Conservation (phyloP, 1,140 invertebrate species). For the Aphidius gifuensis region DNA sequence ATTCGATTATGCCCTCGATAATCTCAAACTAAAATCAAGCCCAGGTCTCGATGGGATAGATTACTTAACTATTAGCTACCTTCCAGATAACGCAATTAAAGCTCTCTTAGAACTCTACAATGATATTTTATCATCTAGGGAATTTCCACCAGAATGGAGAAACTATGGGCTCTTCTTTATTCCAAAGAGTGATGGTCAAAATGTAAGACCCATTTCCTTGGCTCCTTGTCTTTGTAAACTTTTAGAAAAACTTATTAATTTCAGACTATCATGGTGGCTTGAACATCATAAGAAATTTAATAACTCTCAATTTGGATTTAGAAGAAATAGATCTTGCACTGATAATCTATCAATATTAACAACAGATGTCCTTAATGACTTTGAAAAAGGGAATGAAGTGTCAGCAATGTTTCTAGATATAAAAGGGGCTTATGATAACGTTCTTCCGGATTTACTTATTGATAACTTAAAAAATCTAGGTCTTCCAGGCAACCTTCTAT, state of each 20-base stretch:
- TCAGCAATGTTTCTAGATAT: slow-evolving; percentile 16
- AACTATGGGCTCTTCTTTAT: too few relatives aligned
- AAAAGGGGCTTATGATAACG: slow-evolving; percentile 19
- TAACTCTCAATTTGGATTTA: slow-evolving; percentile 27
- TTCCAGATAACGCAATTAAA: too few relatives aligned
- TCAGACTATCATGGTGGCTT: slow-evolving; percentile 20
- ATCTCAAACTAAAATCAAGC: too few relatives aligned
- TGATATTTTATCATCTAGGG: too few relatives aligned
- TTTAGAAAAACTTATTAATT: slow-evolving; percentile 20
- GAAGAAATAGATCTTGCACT: slow-evolving; percentile 20
- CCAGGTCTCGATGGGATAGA: too few relatives aligned
- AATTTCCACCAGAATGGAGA: too few relatives aligned
- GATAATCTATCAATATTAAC: slow-evolving; percentile 19
- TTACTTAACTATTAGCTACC: too few relatives aligned
- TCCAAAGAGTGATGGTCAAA: too few relatives aligned
- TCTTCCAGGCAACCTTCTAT: slow-evolving; percentile 1
- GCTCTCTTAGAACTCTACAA: too few relatives aligned
- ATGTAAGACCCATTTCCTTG: slow-evolving; percentile 31
- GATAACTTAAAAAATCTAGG: slow-evolving; percentile 6
- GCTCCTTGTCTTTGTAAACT: slow-evolving; percentile 26
- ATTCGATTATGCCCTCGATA: too few relatives aligned
- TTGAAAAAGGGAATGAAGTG: slow-evolving; percentile 8
- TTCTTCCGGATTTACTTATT: slow-evolving; percentile 20
- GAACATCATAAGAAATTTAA: slow-evolving; percentile 23
- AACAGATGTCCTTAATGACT: slow-evolving; percentile 6